Evolutionary conservation across 2,888 invertebrate genomes (phyloP).

Genomic region (Teleiodes luculella): DNA sequence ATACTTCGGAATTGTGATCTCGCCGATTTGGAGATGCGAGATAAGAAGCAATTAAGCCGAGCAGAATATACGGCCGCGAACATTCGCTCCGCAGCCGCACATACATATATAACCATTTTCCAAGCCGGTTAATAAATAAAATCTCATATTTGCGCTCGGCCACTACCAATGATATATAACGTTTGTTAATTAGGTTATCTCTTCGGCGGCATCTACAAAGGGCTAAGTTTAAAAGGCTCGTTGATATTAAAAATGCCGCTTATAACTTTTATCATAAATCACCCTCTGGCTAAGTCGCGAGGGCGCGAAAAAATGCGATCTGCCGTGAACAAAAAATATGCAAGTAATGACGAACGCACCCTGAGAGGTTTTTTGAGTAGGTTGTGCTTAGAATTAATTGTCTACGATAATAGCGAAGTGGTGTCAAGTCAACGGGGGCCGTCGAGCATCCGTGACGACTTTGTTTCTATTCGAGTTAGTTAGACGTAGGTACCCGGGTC

Average conservation of each 20-base stretch:
- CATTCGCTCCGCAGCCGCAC: conserved; percentile 32
- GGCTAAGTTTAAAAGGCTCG: conserved; percentile 62
- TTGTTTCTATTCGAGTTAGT: conserved; percentile 14
- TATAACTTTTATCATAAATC: conserved; percentile 75
- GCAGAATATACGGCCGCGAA: conserved; percentile 29
- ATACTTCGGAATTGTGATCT: conserved; percentile 48
- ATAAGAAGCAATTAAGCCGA: conserved; percentile 56
- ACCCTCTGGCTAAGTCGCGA: conserved; percentile 63
- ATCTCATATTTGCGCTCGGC: conserved; percentile 61
- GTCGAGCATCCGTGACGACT: conserved; percentile 13
- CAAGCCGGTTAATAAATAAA: conserved; percentile 56
- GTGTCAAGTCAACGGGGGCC: conserved; percentile 28
- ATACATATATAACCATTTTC: conserved; percentile 43
- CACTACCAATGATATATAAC: conserved; percentile 64
- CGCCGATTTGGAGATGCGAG: conserved; percentile 46
- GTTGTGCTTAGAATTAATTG: conserved; percentile 70
- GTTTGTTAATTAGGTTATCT: conserved; percentile 78
- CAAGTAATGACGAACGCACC: conserved; percentile 72
- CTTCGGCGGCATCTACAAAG: conserved; percentile 70
- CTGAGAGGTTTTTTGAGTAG: conserved; percentile 73
- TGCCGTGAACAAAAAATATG: conserved; percentile 71
- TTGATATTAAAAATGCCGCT: conserved; percentile 74
- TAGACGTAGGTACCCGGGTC: too few relatives aligned
- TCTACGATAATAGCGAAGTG: conserved; percentile 38
- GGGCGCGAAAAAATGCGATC: conserved; percentile 69